Evolutionary conservation across 1,140 invertebrate genomes (phyloP), one percentile per base, ranked within the genome.

Genomic region (Lithobius niger): DNA sequence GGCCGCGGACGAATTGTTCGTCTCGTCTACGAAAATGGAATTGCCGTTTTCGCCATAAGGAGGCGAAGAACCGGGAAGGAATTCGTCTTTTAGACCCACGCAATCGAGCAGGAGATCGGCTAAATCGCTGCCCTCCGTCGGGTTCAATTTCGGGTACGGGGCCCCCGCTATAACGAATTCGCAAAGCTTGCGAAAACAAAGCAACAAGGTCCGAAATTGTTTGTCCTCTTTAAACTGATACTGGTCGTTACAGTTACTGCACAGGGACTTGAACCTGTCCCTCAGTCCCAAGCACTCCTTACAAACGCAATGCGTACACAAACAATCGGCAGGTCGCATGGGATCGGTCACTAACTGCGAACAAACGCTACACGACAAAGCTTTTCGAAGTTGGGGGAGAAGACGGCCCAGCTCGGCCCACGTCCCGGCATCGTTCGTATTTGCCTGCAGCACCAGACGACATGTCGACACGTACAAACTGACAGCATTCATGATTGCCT

Each of bases 251-350:
- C 89, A 94, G 79, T 82, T 86, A 56, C 78, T 77, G 66, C 89
- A 93, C 0, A 80, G 79, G 1, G 88, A 86, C 65, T 85, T 86
- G 19, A 91, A 71, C 66, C 83, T 82, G 70, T 91, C 90, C 59
- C 82, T 80, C 1, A 86, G 86, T 45, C 87, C 86, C 63, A 83
- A 77, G 68, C 90, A 93, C 2, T 69, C 67, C n/a, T 65, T 64
- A 62, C 89, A 94, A 18, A 93, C 84, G 72, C 89, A 82, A 72
- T 93, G 89, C 69, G 88, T 84, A 73, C 89, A 93, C 54, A 79
- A 79, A n/a, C 79, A 81, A 61, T 80, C 80, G 2, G 76, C 78
- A n/a, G 88, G 85, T 43, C 84, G 82, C 65, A 83, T 82, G 1
- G 89, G 88, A 66, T 87, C 82, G 47, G 82, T 81, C 44, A 91